Evolutionary conservation across 64 coral and sea anemone species (phyloP).

Genomic region (Anthopleura sola): DNA sequence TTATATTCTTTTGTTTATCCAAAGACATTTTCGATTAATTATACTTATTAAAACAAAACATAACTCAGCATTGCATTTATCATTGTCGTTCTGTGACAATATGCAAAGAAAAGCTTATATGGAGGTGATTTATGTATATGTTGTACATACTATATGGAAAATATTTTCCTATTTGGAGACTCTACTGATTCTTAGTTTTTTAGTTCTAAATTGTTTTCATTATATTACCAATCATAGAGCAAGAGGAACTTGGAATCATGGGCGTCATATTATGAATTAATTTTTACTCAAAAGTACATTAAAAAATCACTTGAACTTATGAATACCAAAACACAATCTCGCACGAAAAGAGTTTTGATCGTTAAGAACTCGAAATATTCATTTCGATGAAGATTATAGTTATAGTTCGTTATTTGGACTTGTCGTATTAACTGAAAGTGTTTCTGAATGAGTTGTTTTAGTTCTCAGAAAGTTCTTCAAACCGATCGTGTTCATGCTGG

Average conservation of each 20-base stretch:
- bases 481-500: constrained; percentile 7
- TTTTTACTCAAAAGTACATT: constrained; percentile 10
- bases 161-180: background rate
- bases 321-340: background rate
- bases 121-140: background rate
- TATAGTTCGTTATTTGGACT: background rate
- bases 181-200: no score
- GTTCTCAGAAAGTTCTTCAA: background rate
- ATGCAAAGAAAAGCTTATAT: background rate
- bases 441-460: background rate
- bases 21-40: constrained; percentile 14
- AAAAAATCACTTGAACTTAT: constrained; percentile 9
- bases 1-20: background rate
- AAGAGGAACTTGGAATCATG: constrained; percentile 2
- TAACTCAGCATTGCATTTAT: background rate
- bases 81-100: background rate
- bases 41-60: constrained; percentile 7
- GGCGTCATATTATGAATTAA: constrained; percentile 5
- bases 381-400: background rate
- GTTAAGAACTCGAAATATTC: background rate
- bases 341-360: constrained; percentile 8
- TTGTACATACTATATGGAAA: background rate
- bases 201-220: background rate
- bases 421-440: background rate
- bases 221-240: background rate